A percentile compares a stretch with the other conserved stretches of the same genome.
These are phyloP conservation scores for Callocephalon fimbriatum DNA, from an alignment of 2,113 vertebrate genomes.

Conservation along the genomic window DNA sequence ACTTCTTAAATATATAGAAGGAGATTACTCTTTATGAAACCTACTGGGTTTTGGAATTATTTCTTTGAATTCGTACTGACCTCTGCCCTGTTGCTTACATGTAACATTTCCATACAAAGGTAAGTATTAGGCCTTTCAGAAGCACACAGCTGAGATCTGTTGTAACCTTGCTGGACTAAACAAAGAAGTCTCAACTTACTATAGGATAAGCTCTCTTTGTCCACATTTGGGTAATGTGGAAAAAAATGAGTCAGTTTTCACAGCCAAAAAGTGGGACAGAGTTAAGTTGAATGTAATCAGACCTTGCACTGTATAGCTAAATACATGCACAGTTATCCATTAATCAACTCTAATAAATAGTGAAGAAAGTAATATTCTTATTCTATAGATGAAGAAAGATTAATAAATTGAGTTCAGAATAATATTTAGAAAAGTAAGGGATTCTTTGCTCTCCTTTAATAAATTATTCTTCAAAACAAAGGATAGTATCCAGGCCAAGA, in stretches of 20 bases:
- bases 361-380: neutral
- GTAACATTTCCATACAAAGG: neutral
- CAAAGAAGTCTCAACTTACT: rapidly evolving
- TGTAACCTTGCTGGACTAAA: neutral
- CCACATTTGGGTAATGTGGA: neutral
- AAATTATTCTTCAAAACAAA: neutral
- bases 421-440: neutral
- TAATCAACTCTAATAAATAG: neutral
- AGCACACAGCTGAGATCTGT: neutral
- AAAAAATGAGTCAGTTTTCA: neutral
- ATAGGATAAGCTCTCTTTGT: neutral
- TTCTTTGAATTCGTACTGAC: neutral
- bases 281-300: neutral
- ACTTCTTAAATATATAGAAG: neutral
- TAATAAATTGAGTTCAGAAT: neutral
- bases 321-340: neutral
- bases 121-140: neutral
- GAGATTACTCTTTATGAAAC: neutral
- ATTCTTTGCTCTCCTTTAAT: neutral
- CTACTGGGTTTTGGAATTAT: neutral
- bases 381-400: neutral
- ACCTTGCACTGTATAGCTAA: neutral
- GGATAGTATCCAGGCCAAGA: neutral
- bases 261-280: neutral
- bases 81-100: neutral